Conservation (phyloP, 2,888 invertebrate genomes). For the Tachystola acroxantha region DNA sequence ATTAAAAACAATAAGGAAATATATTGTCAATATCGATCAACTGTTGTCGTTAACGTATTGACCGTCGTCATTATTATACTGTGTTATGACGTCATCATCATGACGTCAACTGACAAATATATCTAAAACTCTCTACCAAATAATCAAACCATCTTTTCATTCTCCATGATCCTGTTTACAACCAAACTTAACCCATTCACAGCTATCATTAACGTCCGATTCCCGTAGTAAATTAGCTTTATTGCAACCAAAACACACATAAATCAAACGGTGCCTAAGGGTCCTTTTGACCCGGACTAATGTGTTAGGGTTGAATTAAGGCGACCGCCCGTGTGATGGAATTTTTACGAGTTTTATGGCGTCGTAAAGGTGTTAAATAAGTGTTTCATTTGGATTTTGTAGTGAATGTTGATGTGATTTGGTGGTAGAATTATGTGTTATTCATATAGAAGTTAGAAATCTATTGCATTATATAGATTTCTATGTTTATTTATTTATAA, state of each 20-base stretch:
- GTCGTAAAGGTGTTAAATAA: conserved; percentile 44
- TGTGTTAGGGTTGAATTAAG: conserved; percentile 17
- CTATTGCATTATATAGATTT: no score
- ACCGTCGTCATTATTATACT: no score
- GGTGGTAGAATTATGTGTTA: no score
- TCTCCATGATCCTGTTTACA: conserved; percentile 4
- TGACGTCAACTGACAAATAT: no score
- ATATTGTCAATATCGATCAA: no score
- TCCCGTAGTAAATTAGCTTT: conserved; percentile 35
- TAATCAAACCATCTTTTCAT: no score
- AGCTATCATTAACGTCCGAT: conserved; percentile 21
- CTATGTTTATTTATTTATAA: no score
- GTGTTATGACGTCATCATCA: no score
- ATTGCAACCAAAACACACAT: conserved; percentile 22
- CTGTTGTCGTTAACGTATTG: no score
- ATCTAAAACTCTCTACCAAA: no score
- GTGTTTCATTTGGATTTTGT: conserved; percentile 25
- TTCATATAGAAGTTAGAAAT: no score
- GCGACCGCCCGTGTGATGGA: conserved; percentile 21
- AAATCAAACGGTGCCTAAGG: conserved; percentile 23
- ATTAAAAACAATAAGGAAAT: no score
- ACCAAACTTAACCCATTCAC: conserved; percentile 8
- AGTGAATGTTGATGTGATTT: conserved; percentile 14
- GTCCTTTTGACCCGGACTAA: conserved; percentile 21
- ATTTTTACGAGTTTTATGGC: conserved; percentile 31